Conservation (phyloP, 2,888 invertebrate species). For the Cephalotes varians region DNA sequence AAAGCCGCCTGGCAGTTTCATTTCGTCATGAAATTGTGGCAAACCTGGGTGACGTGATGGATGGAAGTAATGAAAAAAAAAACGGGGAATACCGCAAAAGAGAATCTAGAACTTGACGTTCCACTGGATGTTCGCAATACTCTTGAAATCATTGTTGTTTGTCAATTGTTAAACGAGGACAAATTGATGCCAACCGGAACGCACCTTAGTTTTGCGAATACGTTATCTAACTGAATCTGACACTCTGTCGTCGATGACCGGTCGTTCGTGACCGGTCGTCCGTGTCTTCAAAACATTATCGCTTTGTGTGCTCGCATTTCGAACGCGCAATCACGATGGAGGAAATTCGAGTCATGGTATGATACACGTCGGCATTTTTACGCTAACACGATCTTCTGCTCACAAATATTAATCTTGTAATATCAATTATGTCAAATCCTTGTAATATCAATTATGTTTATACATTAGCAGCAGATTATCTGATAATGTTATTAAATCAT, state of each 20-base stretch:
- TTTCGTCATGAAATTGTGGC: neutral
- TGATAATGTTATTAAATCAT: neutral
- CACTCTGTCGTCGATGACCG: too few species aligned
- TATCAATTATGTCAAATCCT: too few species aligned
- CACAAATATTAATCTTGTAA: neutral
- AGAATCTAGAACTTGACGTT: too few species aligned
- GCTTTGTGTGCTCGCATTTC: neutral
- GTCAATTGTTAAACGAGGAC: too few species aligned
- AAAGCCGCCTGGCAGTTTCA: neutral
- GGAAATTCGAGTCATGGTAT: constrained; percentile 37
- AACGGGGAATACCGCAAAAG: neutral
- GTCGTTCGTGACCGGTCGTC: neutral
- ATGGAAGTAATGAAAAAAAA: neutral
- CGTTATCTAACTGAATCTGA: too few species aligned
- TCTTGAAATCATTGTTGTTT: too few species aligned
- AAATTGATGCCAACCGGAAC: too few species aligned
- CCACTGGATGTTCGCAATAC: too few species aligned
- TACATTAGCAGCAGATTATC: neutral
- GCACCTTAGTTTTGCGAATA: neutral
- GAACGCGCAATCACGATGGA: neutral
- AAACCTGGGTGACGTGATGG: neutral
- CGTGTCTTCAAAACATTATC: neutral
- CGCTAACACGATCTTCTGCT: neutral
- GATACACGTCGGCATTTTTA: neutral
- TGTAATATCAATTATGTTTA: too few species aligned